Evolutionary conservation across 2,888 invertebrate species (phyloP).

Genomic region (Mythimna albipuncta): DNA sequence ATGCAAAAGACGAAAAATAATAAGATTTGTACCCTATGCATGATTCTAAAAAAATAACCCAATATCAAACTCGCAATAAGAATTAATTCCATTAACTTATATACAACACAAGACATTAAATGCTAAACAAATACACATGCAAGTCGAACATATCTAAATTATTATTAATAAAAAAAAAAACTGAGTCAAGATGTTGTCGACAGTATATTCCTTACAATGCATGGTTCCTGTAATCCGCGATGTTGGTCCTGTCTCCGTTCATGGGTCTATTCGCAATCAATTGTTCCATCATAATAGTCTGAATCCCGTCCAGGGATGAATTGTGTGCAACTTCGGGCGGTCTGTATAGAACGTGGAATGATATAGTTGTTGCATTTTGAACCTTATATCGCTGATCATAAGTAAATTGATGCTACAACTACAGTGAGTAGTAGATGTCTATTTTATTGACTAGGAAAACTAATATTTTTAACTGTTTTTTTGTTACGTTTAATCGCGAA

Average conservation of each 20-base stretch:
- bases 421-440: background rate
- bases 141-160: slow-evolving; percentile 1
- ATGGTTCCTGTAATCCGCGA: slow-evolving; percentile 45
- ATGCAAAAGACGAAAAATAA: too few relatives aligned
- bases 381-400: background rate
- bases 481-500: background rate
- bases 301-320: slow-evolving; percentile 47
- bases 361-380: slow-evolving; percentile 30
- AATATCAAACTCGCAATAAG: too few relatives aligned
- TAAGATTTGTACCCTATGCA: too few relatives aligned
- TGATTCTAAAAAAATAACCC: too few relatives aligned
- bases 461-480: background rate
- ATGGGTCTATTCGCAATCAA: slow-evolving; percentile 49
- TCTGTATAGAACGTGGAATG: slow-evolving; percentile 46
- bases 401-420: background rate
- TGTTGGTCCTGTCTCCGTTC: slow-evolving; percentile 42
- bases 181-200: slow-evolving; percentile 30
- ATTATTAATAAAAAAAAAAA: slow-evolving; percentile 15
- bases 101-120: background rate
- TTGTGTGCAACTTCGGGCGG: slow-evolving; percentile 44
- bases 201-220: slow-evolving; percentile 45
- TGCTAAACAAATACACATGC: slow-evolving; percentile 1
- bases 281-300: slow-evolving; percentile 51
- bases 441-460: slow-evolving; percentile 1
- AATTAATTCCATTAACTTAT: background rate